These are phyloP conservation scores for Alviniconcha marisindica DNA, from an alignment of 1,140 invertebrate species.

Conservation along the genomic window DNA sequence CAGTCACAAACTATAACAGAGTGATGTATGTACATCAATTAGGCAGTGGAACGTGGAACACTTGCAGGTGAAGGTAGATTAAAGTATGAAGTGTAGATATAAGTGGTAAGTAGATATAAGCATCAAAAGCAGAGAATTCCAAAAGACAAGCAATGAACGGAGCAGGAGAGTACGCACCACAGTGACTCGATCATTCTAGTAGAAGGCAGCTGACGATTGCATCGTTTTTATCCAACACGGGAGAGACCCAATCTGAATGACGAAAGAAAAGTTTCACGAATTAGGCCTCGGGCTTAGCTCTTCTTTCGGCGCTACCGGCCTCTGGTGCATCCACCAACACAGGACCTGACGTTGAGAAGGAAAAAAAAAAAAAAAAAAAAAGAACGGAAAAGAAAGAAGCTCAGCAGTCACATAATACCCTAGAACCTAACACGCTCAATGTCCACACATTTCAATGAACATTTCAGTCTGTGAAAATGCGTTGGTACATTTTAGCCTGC, in stretches of 20 bases:
- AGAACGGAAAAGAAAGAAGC: background rate
- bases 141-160: conserved; percentile 18
- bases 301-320: too few species aligned
- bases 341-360: background rate
- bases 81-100: background rate
- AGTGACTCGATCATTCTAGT: conserved; percentile 50
- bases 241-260: conserved; percentile 36
- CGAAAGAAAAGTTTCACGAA: conserved; percentile 37
- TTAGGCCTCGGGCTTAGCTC: conserved; percentile 20
- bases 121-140: background rate
- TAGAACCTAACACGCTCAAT: background rate
- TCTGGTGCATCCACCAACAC: background rate
- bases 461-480: too few species aligned
- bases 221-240: conserved; percentile 38
- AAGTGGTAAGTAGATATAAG: conserved; percentile 1
- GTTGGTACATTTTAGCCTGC: too few species aligned
- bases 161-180: conserved; percentile 42
- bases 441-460: too few species aligned
- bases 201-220: conserved; percentile 36
- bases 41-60: too few species aligned
- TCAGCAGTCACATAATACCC: background rate
- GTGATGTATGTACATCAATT: too few species aligned
- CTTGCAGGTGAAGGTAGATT: background rate
- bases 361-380: background rate
- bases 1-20: too few species aligned